Evolutionary conservation across 92 coral and sea anemone species (phyloP), one percentile per base, ranked within the genome.

Genomic region (Pocillopora grandis): DNA sequence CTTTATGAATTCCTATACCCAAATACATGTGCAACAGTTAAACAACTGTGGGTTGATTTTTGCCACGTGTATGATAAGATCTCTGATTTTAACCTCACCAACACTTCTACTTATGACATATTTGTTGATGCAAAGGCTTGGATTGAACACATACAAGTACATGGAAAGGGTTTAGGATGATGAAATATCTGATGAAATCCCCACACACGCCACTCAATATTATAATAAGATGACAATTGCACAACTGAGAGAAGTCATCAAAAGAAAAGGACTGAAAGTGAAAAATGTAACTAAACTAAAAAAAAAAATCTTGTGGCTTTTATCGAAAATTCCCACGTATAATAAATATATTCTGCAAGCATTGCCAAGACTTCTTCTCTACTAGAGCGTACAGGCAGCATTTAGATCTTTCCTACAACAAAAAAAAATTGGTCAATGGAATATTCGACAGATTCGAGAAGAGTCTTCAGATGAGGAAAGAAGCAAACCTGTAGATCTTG

Each of bases 1-100:
- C 60, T 89, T n/a, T 71, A 73, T 72, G 86, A 88, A 61, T 80
- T 88, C 56, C 84, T 91, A 48, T 31, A 85, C 72, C 79, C 86
- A 55, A 88, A 86, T 17, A 88, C 92, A 17, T 82, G 84, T 58
- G 70, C 76, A 49, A 85, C 72, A 14, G 92, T 91, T 6, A 77
- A 75, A 17, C 71, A 91, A 70, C 77, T 91, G 71, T 91, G 95
- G 95, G 69, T 16, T 36, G 82, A 81, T 55, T 91, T 91, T 80
- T 73, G 64, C 19, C 42, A 42, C 12, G 21, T 80, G 49, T 88
- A 88, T 76, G 63, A 85, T 16, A 48, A 66, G 20, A 85, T 88
- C 42, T 42, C 90, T 57, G 86, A 88, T 77, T 86, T 85, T 62
- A 85, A 77, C 55, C 63, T 85, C 8, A 62, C 68, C 11, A 18